A percentile compares a stretch with the other conserved stretches of the same genome.
Evolutionary conservation across 1,140 invertebrate species (phyloP).

Genomic region (Zaprionus camerounensis): DNA sequence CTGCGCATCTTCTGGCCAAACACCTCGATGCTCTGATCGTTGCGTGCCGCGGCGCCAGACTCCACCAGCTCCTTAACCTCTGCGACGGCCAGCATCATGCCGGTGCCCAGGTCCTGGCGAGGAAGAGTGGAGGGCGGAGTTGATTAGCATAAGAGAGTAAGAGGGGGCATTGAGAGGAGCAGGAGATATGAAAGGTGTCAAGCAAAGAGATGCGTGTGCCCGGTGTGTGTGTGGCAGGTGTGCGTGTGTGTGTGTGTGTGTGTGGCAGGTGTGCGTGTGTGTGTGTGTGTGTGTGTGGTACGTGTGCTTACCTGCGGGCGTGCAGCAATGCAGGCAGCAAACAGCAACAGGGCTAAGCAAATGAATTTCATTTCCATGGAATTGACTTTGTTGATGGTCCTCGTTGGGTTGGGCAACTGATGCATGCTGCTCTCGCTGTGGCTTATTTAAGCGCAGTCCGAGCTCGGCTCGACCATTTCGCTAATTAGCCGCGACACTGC

Average conservation of each 20-base stretch:
- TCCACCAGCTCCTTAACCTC: conserved; percentile 63
- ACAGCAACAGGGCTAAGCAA: not conserved
- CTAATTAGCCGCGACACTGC: not conserved
- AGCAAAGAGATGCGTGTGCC: too few species aligned
- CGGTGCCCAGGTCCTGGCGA: conserved; percentile 54
- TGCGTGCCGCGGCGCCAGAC: conserved; percentile 41
- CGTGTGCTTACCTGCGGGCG: not conserved
- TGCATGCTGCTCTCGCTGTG: not conserved
- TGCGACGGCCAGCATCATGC: conserved; percentile 48
- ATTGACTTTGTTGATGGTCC: not conserved
- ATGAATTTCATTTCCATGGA: not conserved
- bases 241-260: too few species aligned
- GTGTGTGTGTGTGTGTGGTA: too few species aligned
- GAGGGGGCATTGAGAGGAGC: too few species aligned
- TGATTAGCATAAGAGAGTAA: too few species aligned
- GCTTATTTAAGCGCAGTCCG: not conserved
- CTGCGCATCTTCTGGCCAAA: conserved; percentile 42
- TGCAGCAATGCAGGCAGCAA: not conserved
- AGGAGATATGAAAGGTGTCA: not conserved
- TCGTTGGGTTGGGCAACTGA: not conserved
- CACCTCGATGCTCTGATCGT: conserved; percentile 56
- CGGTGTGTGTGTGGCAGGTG: too few species aligned
- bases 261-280: too few species aligned
- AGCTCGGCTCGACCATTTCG: not conserved
- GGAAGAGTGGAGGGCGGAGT: not conserved